These are phyloP conservation scores for Hystrix cristata DNA, from an alignment of 2,113 vertebrate genomes.

Conservation along the genomic window DNA sequence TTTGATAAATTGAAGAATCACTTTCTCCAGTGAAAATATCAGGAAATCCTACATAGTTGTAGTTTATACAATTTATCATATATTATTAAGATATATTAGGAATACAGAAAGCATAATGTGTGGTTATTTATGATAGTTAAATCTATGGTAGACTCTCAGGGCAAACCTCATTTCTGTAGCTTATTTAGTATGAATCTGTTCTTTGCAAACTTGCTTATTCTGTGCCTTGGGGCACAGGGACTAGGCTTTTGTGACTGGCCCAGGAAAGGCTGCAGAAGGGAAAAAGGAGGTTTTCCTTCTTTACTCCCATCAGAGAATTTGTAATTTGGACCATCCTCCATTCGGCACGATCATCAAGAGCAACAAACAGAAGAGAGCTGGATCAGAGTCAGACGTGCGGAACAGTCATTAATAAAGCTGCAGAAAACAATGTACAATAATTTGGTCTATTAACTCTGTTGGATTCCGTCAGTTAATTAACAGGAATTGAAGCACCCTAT, in stretches of 20 bases:
- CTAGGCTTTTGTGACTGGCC: background rate
- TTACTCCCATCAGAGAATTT: background rate
- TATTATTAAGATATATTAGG: background rate
- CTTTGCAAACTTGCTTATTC: background rate
- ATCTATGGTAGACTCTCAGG: background rate
- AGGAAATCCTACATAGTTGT: background rate
- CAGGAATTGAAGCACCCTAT: background rate
- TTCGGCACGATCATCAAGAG: background rate
- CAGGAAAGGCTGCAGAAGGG: background rate
- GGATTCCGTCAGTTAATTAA: conserved; percentile 5
- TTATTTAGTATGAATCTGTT: background rate
- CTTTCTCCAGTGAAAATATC: background rate
- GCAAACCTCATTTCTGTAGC: background rate
- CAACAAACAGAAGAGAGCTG: background rate
- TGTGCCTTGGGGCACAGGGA: background rate
- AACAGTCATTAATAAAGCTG: conserved; percentile 27
- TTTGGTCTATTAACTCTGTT: conserved; percentile 11
- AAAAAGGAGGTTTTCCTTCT: background rate
- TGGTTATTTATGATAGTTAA: background rate
- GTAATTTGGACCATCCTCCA: background rate
- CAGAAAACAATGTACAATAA: background rate
- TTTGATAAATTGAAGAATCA: background rate
- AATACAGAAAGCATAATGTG: background rate
- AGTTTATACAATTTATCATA: background rate
- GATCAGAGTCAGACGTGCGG: background rate